Evolutionary conservation across 2,797 vertebrate species (phyloP).

Genomic region (Chloroceryle amazona): DNA sequence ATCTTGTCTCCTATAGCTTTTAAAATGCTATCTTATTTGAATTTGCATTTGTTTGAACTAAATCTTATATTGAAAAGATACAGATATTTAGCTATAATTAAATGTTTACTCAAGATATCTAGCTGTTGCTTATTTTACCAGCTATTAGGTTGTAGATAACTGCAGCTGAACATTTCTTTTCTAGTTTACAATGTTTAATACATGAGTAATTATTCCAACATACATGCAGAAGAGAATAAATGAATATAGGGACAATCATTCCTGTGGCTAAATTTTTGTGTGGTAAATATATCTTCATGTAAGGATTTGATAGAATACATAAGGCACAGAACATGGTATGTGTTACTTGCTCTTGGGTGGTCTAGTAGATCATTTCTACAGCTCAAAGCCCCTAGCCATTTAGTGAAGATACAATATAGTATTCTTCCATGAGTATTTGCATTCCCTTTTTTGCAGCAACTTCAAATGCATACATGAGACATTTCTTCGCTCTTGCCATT

Average conservation of each 20-base stretch:
- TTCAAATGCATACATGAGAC: conserved; percentile 42
- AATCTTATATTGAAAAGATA: background rate
- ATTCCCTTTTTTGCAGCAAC: conserved; percentile 28
- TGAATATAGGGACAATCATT: background rate
- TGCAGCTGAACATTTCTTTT: background rate
- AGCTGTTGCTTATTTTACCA: background rate
- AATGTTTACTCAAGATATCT: conserved; percentile 11
- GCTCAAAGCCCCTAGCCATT: conserved; percentile 13
- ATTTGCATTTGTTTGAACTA: conserved; percentile 47
- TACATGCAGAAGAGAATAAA: background rate
- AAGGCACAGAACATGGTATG: conserved; percentile 7
- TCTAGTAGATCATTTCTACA: background rate
- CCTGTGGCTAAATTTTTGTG: conserved; percentile 35
- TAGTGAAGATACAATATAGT: conserved; percentile 42
- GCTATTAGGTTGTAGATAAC: background rate
- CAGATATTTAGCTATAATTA: background rate
- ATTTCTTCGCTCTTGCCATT: background rate
- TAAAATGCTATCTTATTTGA: conserved; percentile 24
- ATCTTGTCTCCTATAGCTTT: conserved; percentile 7
- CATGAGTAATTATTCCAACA: conserved; percentile 17
- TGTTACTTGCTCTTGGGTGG: conserved; percentile 58
- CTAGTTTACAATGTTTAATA: background rate
- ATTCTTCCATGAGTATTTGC: conserved; percentile 54
- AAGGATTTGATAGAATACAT: conserved; percentile 43
- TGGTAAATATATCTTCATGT: conserved; percentile 37